phyloP scores from a whole-genome alignment of 2,113 vertebrate species.

The Protobothrops flavoviridis region DNA sequence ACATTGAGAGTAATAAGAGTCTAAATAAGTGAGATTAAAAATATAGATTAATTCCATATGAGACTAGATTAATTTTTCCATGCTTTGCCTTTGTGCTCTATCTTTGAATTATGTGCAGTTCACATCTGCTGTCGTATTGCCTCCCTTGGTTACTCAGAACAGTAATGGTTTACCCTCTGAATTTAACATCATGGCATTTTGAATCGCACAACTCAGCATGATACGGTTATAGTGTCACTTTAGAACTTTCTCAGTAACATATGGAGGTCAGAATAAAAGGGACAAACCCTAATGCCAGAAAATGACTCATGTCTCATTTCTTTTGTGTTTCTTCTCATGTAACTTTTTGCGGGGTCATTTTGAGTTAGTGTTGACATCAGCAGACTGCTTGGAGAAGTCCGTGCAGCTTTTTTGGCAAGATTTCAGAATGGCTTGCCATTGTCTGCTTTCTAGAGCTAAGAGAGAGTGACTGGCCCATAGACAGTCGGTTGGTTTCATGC shows the following conservation, averaged over 20 bases:
- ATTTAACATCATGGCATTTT: neutral
- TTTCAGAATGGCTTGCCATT: neutral
- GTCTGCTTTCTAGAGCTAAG: neutral
- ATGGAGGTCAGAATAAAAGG: neutral
- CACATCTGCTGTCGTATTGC: neutral
- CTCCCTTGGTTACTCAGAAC: neutral
- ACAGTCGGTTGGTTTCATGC: neutral
- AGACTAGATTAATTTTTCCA: neutral
- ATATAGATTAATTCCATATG: neutral
- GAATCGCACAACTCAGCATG: neutral
- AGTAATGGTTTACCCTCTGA: neutral
- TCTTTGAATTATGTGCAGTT: neutral
- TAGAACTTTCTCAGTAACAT: neutral
- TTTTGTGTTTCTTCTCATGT: neutral
- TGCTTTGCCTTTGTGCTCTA: neutral
- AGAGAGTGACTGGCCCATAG: neutral
- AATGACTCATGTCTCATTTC: neutral
- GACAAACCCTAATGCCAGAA: neutral
- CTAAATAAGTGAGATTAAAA: too few species aligned
- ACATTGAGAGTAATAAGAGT: neutral
- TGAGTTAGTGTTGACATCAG: neutral
- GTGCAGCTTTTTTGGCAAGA: neutral
- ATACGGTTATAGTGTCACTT: neutral
- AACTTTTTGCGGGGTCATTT: neutral
- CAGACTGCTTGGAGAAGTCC: neutral